phyloP scores from a whole-genome alignment of 2,797 vertebrate genomes.

The Darevskia nairensis region DNA sequence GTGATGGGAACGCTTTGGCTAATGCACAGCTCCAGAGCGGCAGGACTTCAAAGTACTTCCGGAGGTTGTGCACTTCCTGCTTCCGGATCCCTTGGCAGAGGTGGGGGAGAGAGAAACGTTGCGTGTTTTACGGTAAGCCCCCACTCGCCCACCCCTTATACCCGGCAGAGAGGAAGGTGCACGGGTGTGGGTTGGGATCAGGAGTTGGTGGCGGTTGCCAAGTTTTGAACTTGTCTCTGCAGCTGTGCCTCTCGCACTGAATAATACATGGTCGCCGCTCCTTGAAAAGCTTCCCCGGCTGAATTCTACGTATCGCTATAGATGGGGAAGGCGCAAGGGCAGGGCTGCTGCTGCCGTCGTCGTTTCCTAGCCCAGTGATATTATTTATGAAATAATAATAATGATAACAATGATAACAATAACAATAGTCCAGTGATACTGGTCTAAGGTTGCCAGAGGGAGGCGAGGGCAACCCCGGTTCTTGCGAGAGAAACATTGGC shows the following conservation, averaged over 20 bases:
- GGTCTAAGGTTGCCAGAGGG: neutral
- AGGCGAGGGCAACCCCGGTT: neutral
- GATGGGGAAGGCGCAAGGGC: neutral
- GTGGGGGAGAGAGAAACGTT: neutral
- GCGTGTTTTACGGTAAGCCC: no score
- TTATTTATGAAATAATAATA: no score
- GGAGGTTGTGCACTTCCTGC: neutral
- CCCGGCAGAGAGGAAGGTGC: neutral
- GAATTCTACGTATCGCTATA: neutral
- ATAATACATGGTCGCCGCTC: neutral
- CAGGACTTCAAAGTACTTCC: neutral
- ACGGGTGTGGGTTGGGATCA: neutral
- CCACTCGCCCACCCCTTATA: no score
- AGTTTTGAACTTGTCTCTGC: neutral
- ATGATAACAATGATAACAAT: no score
- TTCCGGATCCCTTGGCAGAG: neutral
- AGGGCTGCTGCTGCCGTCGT: no score
- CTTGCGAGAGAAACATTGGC: neutral
- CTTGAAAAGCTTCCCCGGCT: neutral
- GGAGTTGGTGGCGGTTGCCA: neutral
- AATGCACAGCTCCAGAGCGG: neutral
- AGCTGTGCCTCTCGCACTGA: neutral
- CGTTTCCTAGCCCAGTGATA: neutral
- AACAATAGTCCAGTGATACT: neutral
- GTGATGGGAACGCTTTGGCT: neutral